Evolutionary conservation across 2,797 vertebrate species (phyloP).

Genomic region (Pantherophis vulpinus): DNA sequence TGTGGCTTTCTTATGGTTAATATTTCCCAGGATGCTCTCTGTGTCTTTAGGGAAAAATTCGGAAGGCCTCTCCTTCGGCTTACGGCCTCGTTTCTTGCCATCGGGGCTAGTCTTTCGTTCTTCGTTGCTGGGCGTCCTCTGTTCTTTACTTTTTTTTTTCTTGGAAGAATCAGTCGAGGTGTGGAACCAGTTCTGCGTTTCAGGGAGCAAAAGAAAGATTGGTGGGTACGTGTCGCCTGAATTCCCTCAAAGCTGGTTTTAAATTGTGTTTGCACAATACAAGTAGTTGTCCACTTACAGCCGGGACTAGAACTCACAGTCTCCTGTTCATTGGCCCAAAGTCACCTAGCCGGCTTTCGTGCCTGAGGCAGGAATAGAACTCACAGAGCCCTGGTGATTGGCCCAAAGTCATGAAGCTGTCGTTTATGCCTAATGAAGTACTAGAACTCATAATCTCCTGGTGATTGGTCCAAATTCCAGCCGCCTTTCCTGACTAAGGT

Average conservation of each 20-base stretch:
- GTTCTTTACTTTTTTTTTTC: constrained; percentile 77
- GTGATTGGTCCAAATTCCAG: no score
- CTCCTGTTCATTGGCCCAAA: background rate
- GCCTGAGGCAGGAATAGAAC: no score
- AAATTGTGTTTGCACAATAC: background rate
- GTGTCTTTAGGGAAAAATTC: constrained; percentile 53
- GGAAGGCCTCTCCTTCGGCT: constrained; percentile 83
- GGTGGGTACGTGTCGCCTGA: background rate
- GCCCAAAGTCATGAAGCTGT: no score
- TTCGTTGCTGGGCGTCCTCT: constrained; percentile 75
- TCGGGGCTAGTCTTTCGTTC: constrained; percentile 77
- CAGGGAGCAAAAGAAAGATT: constrained; percentile 2
- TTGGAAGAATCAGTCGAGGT: constrained; percentile 78
- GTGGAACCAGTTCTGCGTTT: constrained; percentile 92
- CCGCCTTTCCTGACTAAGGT: no score
- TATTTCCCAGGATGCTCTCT: constrained; percentile 59
- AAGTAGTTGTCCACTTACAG: no score
- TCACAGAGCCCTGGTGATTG: no score
- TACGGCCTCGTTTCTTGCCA: constrained; percentile 89
- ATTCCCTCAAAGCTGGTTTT: background rate
- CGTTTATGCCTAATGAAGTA: no score
- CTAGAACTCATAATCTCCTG: no score
- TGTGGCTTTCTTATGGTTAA: constrained; percentile 61
- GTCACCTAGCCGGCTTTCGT: fast-evolving
- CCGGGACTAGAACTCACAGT: background rate